Conservation (phyloP, 1,140 invertebrate species). For the Sitobion miscanthi region DNA sequence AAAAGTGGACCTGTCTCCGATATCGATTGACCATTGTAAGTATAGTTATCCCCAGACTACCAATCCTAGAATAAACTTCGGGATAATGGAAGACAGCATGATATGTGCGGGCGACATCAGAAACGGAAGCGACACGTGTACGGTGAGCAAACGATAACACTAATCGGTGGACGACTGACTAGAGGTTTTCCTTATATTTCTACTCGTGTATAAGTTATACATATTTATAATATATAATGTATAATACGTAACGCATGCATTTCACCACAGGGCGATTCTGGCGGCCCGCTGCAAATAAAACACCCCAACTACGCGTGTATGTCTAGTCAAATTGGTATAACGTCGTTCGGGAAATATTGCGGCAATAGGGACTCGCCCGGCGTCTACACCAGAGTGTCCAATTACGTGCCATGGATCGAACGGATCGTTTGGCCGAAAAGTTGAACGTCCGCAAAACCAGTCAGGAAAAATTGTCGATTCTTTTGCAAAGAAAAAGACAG, state of each 20-base stretch:
- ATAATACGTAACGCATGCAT: too few relatives aligned
- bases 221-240: not conserved
- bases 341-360: slow-evolving; percentile 71
- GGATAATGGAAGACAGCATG: slow-evolving; percentile 20
- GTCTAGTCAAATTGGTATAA: slow-evolving; percentile 66
- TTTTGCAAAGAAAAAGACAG: not conserved
- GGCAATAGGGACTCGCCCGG: slow-evolving; percentile 66
- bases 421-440: slow-evolving; percentile 65
- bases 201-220: not conserved
- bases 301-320: not conserved
- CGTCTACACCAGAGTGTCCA: slow-evolving; percentile 72
- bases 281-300: slow-evolving; percentile 40
- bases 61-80: not conserved
- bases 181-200: not conserved
- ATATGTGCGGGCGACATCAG: slow-evolving; percentile 12
- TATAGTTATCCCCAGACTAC: slow-evolving; percentile 56
- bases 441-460: not conserved
- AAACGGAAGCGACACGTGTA: slow-evolving; percentile 17
- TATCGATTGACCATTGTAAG: slow-evolving; percentile 57
- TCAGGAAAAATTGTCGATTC: too few relatives aligned
- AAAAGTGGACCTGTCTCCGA: slow-evolving; percentile 57
- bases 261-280: slow-evolving; percentile 49
- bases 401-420: slow-evolving; percentile 74
- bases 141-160: not conserved
- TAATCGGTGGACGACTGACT: not conserved